Evolutionary conservation across 37 sponge, comb jelly and placozoan species (phyloP), one percentile per base, ranked within the genome.

Genomic region (Dysidea cf. avara): DNA sequence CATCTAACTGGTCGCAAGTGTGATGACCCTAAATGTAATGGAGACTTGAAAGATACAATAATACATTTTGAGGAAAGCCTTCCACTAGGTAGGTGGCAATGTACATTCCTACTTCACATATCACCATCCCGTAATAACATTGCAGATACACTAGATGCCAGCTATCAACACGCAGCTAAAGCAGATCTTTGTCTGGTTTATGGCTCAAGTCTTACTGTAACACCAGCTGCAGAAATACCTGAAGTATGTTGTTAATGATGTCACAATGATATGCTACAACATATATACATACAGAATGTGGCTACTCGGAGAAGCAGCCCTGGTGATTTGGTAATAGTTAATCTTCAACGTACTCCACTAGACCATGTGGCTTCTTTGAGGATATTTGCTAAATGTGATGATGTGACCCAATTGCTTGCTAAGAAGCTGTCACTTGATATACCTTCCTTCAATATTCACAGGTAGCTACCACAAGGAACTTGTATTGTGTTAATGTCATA

Each of bases 361-460:
- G 86, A 90, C 53, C 24, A 55, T 16, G 37, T 71, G 30, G 77
- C 78, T 49, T 18, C 74, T 21, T 69, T 90, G 14, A 69, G 91
- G 64, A 81, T 90, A 16, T 68, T 57, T 77, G 91, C 78, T 26
- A 90, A 85, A 66, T 75, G 77, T 75, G 91, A 90, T 28, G 71
- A 87, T 24, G 74, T 87, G n/a, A 47, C 56, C 20, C 56, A 24
- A 60, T 39, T 87, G 67, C 36, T 87, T 34, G 81, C 76, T 82
- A 34, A 32, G 37, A 87, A 81, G 39, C 66, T 87, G 39, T 77
- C 66, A 49, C 48, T 87, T 53, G 66, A 74, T 17, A 76, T 87
- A 5, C 88, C 88, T 1, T 66, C 76, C 57, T 87, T 87, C 48
- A 40, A 72, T 11, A 64, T 87, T 0, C 57, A 53, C 52, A 81